Percentiles rank a stretch among this genome's conserved stretches.
These are phyloP conservation scores for Ornithorhynchus anatinus DNA, from an alignment of 2,113 vertebrate genomes.

Conservation along the genomic window DNA sequence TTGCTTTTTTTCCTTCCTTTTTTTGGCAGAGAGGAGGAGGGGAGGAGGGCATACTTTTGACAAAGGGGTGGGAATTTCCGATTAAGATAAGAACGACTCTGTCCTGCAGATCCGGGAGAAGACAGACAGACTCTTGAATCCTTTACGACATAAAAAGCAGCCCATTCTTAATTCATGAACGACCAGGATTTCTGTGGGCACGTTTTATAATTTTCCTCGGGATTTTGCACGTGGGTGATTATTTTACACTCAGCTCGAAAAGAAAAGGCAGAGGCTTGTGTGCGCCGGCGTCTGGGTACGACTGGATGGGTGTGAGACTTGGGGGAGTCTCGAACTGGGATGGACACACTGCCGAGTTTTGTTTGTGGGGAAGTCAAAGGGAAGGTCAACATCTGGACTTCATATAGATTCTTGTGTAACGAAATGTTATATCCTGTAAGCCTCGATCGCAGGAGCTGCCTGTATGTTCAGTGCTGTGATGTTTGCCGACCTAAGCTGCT, in stretches of 20 bases:
- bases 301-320: conserved; percentile 28
- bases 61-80: conserved; percentile 16
- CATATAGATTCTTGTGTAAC: conserved; percentile 29
- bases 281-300: conserved; percentile 27
- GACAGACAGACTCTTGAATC: conserved; percentile 32
- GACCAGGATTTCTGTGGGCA: conserved; percentile 30
- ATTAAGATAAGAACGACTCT: conserved; percentile 24
- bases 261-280: conserved; percentile 24
- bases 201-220: conserved; percentile 57
- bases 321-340: conserved; percentile 26
- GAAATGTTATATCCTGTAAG: conserved; percentile 31
- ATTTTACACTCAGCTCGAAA: conserved; percentile 41
- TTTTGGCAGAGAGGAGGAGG: not conserved
- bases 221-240: conserved; percentile 50
- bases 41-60: not conserved
- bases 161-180: conserved; percentile 54
- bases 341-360: conserved; percentile 41
- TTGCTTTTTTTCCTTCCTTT: not conserved
- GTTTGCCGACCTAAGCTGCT: not conserved
- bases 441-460: not conserved
- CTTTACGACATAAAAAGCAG: not conserved
- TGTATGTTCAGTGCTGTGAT: not conserved
- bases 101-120: conserved; percentile 13
- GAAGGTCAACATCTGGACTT: conserved; percentile 64
- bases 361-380: conserved; percentile 57